Conservation (phyloP, 2,797 vertebrate species). For the Chanos chanos region DNA sequence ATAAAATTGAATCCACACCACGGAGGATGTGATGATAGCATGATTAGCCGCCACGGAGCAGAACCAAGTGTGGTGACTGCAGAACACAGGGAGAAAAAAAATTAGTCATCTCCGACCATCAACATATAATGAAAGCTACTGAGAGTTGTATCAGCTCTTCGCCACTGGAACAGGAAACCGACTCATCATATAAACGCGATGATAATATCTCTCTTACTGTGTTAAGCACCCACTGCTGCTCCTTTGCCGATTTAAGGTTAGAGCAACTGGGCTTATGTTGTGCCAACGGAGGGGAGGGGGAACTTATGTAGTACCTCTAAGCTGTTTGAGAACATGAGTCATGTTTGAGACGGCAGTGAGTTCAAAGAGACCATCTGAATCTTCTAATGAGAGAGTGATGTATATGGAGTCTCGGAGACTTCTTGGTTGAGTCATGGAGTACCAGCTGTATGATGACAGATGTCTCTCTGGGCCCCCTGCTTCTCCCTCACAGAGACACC, state of each 20-base stretch:
- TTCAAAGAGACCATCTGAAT: constrained; percentile 16
- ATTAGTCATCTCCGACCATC: too few species aligned
- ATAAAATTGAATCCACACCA: constrained; percentile 26
- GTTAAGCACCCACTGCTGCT: constrained; percentile 9
- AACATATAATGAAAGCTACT: too few species aligned
- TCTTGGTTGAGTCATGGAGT: neutral
- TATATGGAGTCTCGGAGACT: constrained; percentile 1
- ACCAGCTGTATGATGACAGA: neutral
- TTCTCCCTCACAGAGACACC: neutral
- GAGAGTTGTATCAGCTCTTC: too few species aligned
- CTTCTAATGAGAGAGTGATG: constrained; percentile 15
- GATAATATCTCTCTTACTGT: neutral
- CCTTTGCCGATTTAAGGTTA: constrained; percentile 9
- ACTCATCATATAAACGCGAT: too few species aligned
- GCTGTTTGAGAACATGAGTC: constrained; percentile 13
- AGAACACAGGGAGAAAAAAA: neutral
- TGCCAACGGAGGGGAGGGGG: constrained; percentile 14
- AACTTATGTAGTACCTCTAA: constrained; percentile 5
- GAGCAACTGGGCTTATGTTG: constrained; percentile 12
- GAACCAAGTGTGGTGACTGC: neutral
- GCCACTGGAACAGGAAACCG: too few species aligned
- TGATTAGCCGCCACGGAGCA: constrained; percentile 18
- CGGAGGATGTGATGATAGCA: constrained; percentile 30
- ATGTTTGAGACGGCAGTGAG: neutral
- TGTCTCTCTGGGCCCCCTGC: neutral